phyloP scores from a whole-genome alignment of 2,113 vertebrate genomes.

The Alectura lathami region DNA sequence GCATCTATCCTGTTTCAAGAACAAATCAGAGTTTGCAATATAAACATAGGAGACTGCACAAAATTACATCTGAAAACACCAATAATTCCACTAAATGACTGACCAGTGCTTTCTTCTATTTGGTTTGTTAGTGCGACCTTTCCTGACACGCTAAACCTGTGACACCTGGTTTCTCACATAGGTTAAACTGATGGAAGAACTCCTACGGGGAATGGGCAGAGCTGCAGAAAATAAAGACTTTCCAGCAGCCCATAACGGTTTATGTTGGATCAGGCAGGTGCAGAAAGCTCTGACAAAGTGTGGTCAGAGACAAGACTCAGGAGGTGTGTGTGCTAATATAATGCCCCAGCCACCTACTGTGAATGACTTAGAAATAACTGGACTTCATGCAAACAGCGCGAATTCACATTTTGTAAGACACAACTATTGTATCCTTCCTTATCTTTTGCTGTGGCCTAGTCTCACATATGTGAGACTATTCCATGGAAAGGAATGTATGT shows the following conservation, averaged over 20 bases:
- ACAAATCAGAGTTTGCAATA: not conserved
- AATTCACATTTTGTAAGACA: not conserved
- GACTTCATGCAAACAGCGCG: not conserved
- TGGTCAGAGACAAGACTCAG: not conserved
- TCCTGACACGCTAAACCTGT: not conserved
- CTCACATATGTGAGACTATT: not conserved
- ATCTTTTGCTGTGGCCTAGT: not conserved
- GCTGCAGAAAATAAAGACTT: not conserved
- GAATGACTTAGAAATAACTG: not conserved
- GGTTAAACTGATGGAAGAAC: not conserved
- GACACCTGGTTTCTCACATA: not conserved
- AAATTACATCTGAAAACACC: not conserved
- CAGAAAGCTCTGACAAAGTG: not conserved
- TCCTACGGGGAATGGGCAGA: not conserved
- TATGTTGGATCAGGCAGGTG: not conserved
- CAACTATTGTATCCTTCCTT: not conserved
- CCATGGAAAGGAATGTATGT: not conserved
- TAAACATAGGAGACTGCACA: not conserved
- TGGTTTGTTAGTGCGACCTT: not conserved
- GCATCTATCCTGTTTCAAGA: not conserved
- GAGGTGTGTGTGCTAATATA: not conserved
- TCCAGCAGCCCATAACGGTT: not conserved
- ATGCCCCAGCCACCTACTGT: not conserved
- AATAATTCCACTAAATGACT: not conserved
- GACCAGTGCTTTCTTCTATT: not conserved